Evolutionary conservation across 2,113 vertebrate species (phyloP).

Genomic region (Chionodraco myersi): DNA sequence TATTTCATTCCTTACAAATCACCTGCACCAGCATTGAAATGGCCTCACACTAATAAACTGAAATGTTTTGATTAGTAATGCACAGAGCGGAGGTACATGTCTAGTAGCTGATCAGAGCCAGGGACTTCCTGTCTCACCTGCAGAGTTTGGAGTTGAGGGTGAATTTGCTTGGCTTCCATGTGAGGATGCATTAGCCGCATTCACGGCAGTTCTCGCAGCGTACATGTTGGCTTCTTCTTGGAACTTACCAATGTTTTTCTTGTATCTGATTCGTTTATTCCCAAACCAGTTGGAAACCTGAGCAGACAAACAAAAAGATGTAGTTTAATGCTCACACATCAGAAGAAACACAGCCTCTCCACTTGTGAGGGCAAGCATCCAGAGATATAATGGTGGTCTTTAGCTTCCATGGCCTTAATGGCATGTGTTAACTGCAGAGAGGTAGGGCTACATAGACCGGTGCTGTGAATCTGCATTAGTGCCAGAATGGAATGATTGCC

Average conservation of each 20-base stretch:
- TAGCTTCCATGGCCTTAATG: constrained; percentile 51
- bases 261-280: constrained; percentile 99
- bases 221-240: constrained; percentile 99
- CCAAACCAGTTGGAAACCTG: constrained; percentile 99
- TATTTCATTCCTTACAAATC: constrained; percentile 43
- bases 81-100: constrained; percentile 64
- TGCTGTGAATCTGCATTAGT: constrained; percentile 80
- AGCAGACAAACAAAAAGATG: constrained; percentile 67
- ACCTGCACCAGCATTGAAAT: constrained; percentile 50
- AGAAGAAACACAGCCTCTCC: constrained; percentile 34
- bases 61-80: constrained; percentile 30
- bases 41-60: constrained; percentile 26
- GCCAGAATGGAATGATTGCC: constrained; percentile 81
- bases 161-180: constrained; percentile 99
- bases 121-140: constrained; percentile 90
- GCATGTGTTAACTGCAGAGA: constrained; percentile 47
- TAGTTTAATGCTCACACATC: constrained; percentile 49
- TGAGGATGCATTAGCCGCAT: constrained; percentile 95
- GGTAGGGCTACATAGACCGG: constrained; percentile 55
- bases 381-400: constrained; percentile 23
- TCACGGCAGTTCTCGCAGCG: constrained; percentile 99
- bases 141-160: constrained; percentile 99
- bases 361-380: constrained; percentile 2
- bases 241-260: constrained; percentile 99
- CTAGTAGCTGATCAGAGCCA: constrained; percentile 71